Conservation (phyloP, 1,140 invertebrate genomes). For the Bombus affinis region DNA sequence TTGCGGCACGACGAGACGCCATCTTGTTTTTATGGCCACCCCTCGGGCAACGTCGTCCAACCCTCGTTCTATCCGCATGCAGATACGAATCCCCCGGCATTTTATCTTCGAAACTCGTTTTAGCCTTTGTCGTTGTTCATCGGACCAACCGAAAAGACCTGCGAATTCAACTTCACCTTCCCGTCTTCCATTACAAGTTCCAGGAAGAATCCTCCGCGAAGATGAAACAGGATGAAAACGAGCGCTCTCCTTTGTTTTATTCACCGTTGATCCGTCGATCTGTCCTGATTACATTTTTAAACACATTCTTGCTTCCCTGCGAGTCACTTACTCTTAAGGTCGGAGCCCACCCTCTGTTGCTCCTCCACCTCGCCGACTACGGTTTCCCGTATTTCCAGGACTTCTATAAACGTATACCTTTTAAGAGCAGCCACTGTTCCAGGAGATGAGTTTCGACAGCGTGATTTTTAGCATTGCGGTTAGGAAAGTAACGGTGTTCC, state of each 20-base stretch:
- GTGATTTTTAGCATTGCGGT: background rate
- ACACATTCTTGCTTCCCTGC: slow-evolving; percentile 16
- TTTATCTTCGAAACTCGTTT: slow-evolving; percentile 34
- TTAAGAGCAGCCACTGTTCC: background rate
- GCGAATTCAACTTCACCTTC: slow-evolving; percentile 2
- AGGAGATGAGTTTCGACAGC: background rate
- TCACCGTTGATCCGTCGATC: slow-evolving; percentile 56
- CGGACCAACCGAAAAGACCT: slow-evolving; percentile 11
- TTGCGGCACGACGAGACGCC: slow-evolving; percentile 72
- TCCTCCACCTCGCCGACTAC: background rate
- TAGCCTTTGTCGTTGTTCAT: slow-evolving; percentile 28
- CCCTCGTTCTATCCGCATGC: slow-evolving; percentile 47
- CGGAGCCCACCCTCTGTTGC: background rate
- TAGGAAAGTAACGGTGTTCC: too few species aligned
- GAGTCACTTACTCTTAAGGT: slow-evolving; percentile 21
- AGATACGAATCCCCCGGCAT: slow-evolving; percentile 38
- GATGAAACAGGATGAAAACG: background rate
- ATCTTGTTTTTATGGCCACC: slow-evolving; percentile 79
- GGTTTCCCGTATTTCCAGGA: background rate
- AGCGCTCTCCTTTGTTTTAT: slow-evolving; percentile 66
- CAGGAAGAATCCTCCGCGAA: background rate
- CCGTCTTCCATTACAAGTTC: slow-evolving; percentile 10
- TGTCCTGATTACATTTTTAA: slow-evolving; percentile 65
- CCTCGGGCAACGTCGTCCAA: slow-evolving; percentile 48
- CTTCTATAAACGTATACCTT: background rate